A percentile compares a stretch with the other conserved stretches of the same genome.
These are phyloP conservation scores for Apamea epomidion DNA, from an alignment of 2,888 invertebrate species.

Conservation along the genomic window DNA sequence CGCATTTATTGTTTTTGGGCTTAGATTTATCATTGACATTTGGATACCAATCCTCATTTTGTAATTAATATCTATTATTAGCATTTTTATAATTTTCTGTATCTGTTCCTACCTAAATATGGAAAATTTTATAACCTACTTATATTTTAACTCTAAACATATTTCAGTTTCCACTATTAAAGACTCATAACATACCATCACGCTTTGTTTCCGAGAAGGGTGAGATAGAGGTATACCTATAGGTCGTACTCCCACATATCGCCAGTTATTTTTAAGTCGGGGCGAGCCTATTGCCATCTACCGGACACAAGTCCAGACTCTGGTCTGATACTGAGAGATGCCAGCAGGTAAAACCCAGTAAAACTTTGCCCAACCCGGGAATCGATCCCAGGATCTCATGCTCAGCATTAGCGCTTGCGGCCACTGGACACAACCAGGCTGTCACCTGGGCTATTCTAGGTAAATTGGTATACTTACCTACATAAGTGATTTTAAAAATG, in stretches of 20 bases:
- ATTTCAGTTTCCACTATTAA: background rate
- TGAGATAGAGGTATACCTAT: no score
- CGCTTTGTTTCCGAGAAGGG: background rate
- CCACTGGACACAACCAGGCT: background rate
- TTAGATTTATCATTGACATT: conserved; percentile 40
- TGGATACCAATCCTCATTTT: conserved; percentile 21
- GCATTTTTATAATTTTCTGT: background rate
- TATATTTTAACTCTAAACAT: background rate
- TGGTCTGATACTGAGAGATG: no score
- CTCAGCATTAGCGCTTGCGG: background rate
- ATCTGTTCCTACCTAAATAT: background rate
- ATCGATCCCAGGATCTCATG: background rate
- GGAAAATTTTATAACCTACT: background rate
- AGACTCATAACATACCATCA: background rate
- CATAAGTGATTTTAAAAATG: background rate
- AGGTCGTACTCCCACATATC: background rate
- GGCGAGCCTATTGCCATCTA: background rate
- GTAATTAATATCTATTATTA: conserved; percentile 24
- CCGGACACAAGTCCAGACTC: background rate
- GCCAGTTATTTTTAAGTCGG: background rate
- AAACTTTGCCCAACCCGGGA: background rate
- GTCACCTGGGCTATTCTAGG: background rate
- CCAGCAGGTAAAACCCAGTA: background rate
- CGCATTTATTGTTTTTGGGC: conserved; percentile 5
- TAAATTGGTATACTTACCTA: background rate